These are phyloP conservation scores for Zaprionus vittiger DNA, from an alignment of 1,140 invertebrate species.

Conservation along the genomic window DNA sequence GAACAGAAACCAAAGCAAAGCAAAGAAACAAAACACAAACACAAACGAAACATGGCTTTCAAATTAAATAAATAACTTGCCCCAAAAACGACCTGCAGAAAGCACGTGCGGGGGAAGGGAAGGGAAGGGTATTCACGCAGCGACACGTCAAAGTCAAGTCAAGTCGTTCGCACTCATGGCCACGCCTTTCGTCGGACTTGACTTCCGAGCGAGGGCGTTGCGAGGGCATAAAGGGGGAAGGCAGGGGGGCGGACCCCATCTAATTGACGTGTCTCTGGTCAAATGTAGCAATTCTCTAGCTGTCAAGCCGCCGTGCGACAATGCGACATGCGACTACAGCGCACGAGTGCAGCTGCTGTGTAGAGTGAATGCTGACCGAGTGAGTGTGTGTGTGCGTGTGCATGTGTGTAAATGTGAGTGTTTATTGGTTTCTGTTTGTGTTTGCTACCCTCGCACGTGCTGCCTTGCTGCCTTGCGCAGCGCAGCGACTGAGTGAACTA, in stretches of 20 bases:
- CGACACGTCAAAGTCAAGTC: conserved; percentile 53
- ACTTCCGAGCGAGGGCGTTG: neutral
- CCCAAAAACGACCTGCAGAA: conserved; percentile 17
- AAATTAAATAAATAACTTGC: conserved; percentile 73
- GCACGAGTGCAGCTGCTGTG: conserved; percentile 61
- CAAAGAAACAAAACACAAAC: conserved; percentile 33
- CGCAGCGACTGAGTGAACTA: neutral
- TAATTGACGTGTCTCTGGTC: conserved; percentile 76
- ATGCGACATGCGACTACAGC: conserved; percentile 50
- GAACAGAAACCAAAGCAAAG: conserved; percentile 21
- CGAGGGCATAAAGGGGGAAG: neutral
- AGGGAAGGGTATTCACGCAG: conserved; percentile 18
- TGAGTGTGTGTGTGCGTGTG: neutral
- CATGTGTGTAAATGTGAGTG: conserved; percentile 23
- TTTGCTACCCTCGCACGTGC: conserved; percentile 55
- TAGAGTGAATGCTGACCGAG: conserved; percentile 13
- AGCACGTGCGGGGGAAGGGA: conserved; percentile 1
- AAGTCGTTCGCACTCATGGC: conserved; percentile 56
- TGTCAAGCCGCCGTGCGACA: conserved; percentile 52
- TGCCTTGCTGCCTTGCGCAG: conserved; percentile 12
- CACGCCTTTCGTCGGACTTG: conserved; percentile 17
- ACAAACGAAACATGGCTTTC: conserved; percentile 61
- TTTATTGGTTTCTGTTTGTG: conserved; percentile 51
- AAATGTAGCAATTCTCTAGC: conserved; percentile 69
- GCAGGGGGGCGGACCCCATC: conserved; percentile 25